A percentile compares a stretch with the other conserved stretches of the same genome.
phyloP scores from a whole-genome alignment of 2,888 invertebrate genomes.

The Thelaira solivaga region DNA sequence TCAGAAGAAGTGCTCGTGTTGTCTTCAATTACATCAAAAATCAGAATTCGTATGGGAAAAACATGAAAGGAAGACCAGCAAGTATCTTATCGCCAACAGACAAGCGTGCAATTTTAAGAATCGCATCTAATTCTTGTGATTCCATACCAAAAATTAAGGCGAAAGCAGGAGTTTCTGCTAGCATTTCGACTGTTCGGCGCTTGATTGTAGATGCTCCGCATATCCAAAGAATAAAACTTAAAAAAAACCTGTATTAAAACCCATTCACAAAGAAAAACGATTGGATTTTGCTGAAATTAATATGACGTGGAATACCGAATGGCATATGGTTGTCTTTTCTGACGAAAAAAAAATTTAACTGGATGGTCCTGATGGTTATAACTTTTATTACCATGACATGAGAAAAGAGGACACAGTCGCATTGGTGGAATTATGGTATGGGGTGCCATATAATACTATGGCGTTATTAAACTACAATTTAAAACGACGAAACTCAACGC shows the following conservation, averaged over 20 bases:
- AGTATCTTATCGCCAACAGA: conserved; percentile 15
- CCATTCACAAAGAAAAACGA: conserved; percentile 24
- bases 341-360: background rate
- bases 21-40: conserved; percentile 3
- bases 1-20: conserved; percentile 1
- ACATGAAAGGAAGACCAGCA: conserved; percentile 7
- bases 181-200: conserved; percentile 16
- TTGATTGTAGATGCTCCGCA: no score
- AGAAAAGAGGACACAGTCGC: no score
- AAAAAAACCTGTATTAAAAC: conserved; percentile 8
- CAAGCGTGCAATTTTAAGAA: conserved; percentile 15
- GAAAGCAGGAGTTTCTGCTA: background rate
- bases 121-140: background rate
- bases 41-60: conserved; percentile 7
- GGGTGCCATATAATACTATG: no score
- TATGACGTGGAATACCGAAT: conserved; percentile 9
- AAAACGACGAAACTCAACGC: no score
- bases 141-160: conserved; percentile 16
- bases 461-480: no score
- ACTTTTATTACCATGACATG: no score
- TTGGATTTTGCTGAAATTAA: conserved; percentile 17
- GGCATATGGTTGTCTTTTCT: conserved; percentile 1
- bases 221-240: no score
- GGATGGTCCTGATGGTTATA: background rate
- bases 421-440: no score